These are phyloP conservation scores for Parazoanthus atlanticus DNA, from an alignment of 92 coral and sea anemone genomes.

Conservation along the genomic window DNA sequence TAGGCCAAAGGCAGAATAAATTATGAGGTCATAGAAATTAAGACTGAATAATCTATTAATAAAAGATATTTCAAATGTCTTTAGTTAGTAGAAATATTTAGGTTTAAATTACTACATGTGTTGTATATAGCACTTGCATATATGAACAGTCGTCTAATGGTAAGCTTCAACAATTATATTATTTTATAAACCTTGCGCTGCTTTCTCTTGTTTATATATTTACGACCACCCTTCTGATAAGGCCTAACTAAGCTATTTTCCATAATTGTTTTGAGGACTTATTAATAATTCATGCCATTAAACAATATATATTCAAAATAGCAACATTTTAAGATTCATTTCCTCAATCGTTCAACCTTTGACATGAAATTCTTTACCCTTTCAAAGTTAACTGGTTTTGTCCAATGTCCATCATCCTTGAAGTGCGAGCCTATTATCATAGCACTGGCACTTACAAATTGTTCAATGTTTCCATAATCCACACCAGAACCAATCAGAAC, in stretches of 20 bases:
- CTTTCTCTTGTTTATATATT: too few relatives aligned
- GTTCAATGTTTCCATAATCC: conserved; percentile 73
- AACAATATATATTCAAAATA: not conserved
- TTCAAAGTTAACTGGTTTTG: conserved; percentile 82
- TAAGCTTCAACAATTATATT: too few relatives aligned
- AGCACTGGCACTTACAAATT: conserved; percentile 81
- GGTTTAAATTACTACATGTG: not conserved
- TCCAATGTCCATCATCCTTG: conserved; percentile 96
- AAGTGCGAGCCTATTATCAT: conserved; percentile 92
- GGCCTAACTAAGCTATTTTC: too few relatives aligned
- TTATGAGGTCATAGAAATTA: not conserved
- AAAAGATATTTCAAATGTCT: not conserved
- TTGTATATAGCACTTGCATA: too few relatives aligned
- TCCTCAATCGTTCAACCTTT: conserved; percentile 91
- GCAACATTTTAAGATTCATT: conserved; percentile 32
- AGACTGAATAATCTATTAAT: not conserved
- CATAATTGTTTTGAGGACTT: not conserved
- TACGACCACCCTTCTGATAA: too few relatives aligned
- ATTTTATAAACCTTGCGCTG: too few relatives aligned
- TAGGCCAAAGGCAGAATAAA: too few relatives aligned
- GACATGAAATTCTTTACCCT: conserved; percentile 91
- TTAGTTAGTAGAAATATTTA: too few relatives aligned
- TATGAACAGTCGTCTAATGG: too few relatives aligned
- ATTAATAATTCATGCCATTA: not conserved
- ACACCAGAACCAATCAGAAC: conserved; percentile 97